Base-by-base conservation (phyloP, 2,797 vertebrate genomes). In the Chaetodon trifasciatus region DNA sequence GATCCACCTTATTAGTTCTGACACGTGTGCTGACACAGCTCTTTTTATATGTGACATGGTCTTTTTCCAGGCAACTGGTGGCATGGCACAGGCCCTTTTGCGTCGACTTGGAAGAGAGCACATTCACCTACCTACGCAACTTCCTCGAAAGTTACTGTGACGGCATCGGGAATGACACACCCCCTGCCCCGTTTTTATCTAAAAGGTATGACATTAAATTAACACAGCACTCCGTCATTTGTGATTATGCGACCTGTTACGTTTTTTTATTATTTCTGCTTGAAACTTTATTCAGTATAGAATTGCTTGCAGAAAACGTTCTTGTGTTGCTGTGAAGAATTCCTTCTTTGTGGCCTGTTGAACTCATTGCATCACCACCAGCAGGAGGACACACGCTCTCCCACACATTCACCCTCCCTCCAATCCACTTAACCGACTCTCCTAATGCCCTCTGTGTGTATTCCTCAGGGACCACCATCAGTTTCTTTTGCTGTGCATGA, bases 71-170 rank as follows among this genome's bases (percentile, higher is more conserved):
- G 61, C 96, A 96, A 79, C 88, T 96, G 78, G 96, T 96, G 79
- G 96, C 96, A 0, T 96, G 96, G 96, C 96, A 96, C 86, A 92
- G 96, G 62, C 95, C 96, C 23, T 96, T 96, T 81, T 96, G 96
- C 87, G 96, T 96, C 2, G 96, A 96, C 88, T 86, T 96, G 74
- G 96, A 96, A 74, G 96, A 96, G 87, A 96, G 96, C 73, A 96
- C 96, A 0, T 96, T 96, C 73, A 80, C 94, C 4, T 96, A 96
- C 78, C 81, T 96, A 17, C 94, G 95, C 63, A 95, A 92, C 83
- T 96, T 96, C 81, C 84, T 96, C 11, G 96, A 96, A 85, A 93
- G 93, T 60, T 96, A 96, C 91, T 96, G 95, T 40, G 94, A 96
- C 53, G 92, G 93, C 70, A 96, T 96, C 42, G 92, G 90, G 75